phyloP scores from a whole-genome alignment of 2,888 invertebrate genomes.

The Spodoptera exigua region DNA sequence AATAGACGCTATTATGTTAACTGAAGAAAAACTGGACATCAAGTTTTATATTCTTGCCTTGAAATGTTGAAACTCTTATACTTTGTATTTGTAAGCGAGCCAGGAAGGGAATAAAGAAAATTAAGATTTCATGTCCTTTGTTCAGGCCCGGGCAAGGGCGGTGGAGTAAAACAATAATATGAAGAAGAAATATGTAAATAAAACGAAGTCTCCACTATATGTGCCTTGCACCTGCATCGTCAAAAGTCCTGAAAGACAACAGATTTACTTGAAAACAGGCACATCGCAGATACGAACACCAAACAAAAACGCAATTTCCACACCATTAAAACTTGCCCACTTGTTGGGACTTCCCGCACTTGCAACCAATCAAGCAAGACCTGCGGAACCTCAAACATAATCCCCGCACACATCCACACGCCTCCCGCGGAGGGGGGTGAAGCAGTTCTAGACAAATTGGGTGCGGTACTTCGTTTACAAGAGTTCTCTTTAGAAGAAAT shows the following conservation, averaged over 20 bases:
- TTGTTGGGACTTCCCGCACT: slow-evolving; percentile 67
- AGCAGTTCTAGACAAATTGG: slow-evolving; percentile 58
- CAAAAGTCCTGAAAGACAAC: slow-evolving; percentile 60
- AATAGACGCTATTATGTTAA: slow-evolving; percentile 50
- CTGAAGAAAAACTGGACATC: slow-evolving; percentile 25
- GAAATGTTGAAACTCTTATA: slow-evolving; percentile 8
- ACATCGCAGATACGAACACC: slow-evolving; percentile 73
- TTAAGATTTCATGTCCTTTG: not conserved
- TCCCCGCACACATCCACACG: slow-evolving; percentile 14
- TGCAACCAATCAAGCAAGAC: slow-evolving; percentile 53
- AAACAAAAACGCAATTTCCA: slow-evolving; percentile 83
- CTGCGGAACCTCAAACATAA: slow-evolving; percentile 31
- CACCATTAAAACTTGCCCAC: slow-evolving; percentile 81
- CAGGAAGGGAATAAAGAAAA: not conserved
- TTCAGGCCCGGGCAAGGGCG: not conserved
- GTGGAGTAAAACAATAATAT: no score
- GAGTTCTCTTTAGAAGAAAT: slow-evolving; percentile 73
- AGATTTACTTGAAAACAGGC: slow-evolving; percentile 71
- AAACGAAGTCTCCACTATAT: no score
- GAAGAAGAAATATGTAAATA: no score
- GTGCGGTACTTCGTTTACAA: slow-evolving; percentile 67
- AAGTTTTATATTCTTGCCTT: slow-evolving; percentile 18
- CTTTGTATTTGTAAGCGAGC: slow-evolving; percentile 16
- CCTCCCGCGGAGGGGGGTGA: slow-evolving; percentile 17
- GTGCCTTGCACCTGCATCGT: slow-evolving; percentile 11